Evolutionary conservation across 2,113 vertebrate species (phyloP), one percentile per base, ranked within the genome.

Genomic region (Forbesichthys papilliferus): DNA sequence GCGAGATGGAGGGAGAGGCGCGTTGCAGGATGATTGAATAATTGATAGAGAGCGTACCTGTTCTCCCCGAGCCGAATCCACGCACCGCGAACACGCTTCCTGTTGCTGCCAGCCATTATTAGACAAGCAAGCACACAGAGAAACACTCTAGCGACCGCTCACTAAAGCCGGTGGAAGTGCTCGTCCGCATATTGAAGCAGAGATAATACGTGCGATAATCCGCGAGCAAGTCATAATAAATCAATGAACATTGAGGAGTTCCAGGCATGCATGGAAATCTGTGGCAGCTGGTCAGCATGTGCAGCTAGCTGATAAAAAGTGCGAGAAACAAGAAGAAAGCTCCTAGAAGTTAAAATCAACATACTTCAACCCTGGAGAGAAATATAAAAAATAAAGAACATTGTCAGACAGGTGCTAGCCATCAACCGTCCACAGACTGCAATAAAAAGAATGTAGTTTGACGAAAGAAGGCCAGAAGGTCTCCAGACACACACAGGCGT

Each of bases 41-140:
- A 90, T 89, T 88, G 79, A 90, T 87, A 58, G 61, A 75, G 65
- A 78, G 79, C 58, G 75, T 34, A 81, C 51, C 71, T 18, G 61
- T n/a, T 48, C 75, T 86, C 74, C 69, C 77, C 73, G 27, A 80
- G 85, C 71, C 58, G 61, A 75, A 84, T 82, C 69, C 64, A 75
- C 54, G 66, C 77, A 77, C 78, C 79, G 68, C 54, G 80, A 86
- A 75, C 77, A 71, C 58, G 47, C 84, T 75, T 88, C 76, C 81
- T 80, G 80, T 73, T 84, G 79, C 73, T 53, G 67, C 73, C 74
- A 57, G 81, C 71, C 79, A 73, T 79, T 82, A 84, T 71, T 62
- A 67, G 75, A 64, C 6, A 9, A 71, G 71, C 61, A 59, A 70
- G 80, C 64, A 70, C 62, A 61, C 49, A 1, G 63, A 27, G 27